Evolutionary conservation across 2,797 vertebrate genomes (phyloP).

Genomic region (Hydrophis major): DNA sequence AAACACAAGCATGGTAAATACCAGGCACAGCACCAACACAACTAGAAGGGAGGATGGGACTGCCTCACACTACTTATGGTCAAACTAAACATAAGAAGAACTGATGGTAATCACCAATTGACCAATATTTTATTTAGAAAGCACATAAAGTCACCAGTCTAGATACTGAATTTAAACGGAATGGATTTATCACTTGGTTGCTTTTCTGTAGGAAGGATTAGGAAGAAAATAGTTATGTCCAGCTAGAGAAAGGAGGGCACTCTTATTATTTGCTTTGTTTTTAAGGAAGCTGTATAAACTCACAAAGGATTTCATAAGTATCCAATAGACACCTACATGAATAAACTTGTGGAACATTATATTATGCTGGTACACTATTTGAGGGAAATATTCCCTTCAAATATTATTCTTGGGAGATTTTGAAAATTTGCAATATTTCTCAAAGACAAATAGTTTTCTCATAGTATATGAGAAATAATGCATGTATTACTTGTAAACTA

Average conservation of each 20-base stretch:
- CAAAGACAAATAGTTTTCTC: not conserved
- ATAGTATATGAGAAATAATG: not conserved
- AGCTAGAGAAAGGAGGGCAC: not conserved
- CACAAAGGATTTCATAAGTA: not conserved
- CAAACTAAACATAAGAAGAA: not conserved
- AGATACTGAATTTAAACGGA: not conserved
- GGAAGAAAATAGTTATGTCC: not conserved
- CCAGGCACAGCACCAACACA: not conserved
- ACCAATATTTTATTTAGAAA: not conserved
- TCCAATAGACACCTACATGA: not conserved
- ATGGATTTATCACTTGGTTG: not conserved
- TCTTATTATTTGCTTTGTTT: not conserved
- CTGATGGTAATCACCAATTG: not conserved
- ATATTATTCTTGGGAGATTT: not conserved
- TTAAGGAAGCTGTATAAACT: not conserved
- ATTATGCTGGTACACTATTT: not conserved
- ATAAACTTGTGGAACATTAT: not conserved
- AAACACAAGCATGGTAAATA: not conserved
- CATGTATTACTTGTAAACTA: not conserved
- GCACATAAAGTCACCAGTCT: not conserved
- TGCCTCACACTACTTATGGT: not conserved
- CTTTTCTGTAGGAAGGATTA: not conserved
- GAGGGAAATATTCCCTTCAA: not conserved
- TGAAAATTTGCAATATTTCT: not conserved
- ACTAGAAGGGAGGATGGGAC: not conserved